Evolutionary conservation across 2,797 vertebrate genomes (phyloP), one percentile per base, ranked within the genome.

Genomic region (Argyrosomus regius): DNA sequence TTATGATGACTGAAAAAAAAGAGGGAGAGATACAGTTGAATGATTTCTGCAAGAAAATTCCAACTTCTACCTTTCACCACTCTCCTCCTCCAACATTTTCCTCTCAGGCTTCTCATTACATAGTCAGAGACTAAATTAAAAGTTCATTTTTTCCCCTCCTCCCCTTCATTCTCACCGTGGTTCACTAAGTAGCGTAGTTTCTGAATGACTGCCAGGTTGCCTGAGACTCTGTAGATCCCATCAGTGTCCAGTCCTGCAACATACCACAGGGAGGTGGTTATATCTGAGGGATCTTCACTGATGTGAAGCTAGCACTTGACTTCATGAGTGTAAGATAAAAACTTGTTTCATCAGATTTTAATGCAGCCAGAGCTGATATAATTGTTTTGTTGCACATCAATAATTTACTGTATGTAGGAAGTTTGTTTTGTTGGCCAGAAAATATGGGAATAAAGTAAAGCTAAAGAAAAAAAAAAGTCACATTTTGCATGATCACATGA

Each of bases 111-210:
- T 82, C 22, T 76, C 8, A 56, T 35, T 28, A 12, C 35, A 39
- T 2, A 39, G 35, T 61, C 49, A 58, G 72, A 57, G 39, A 41
- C 4, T 3, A 50, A 62, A 60, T 60, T 5, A 48, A 65, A 6
- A 10, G 22, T 62, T 78, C 9, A 24, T 17, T 28, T 18, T 41
- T 4, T 6, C 22, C 49, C 59, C 35, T 28, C 53, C 64, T 60
- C 46, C 46, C 14, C 17, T 20, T 16, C 24, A 26, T 58, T 48
- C 94, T 96, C 92, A 99, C 98, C 97, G 50, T 96, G 96, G 90
- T 99, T 95, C 74, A 98, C 97, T n/a, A 96, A 84, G 81, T 96
- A 98, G 58, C 97, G 96, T 31, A 99, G 95, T 86, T 98, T 98
- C 94, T 99, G 97, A 88, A 99, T 97, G 75, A 96, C 92, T 0